phyloP scores from a whole-genome alignment of 2,888 invertebrate genomes.

The Chironomus riparius region DNA sequence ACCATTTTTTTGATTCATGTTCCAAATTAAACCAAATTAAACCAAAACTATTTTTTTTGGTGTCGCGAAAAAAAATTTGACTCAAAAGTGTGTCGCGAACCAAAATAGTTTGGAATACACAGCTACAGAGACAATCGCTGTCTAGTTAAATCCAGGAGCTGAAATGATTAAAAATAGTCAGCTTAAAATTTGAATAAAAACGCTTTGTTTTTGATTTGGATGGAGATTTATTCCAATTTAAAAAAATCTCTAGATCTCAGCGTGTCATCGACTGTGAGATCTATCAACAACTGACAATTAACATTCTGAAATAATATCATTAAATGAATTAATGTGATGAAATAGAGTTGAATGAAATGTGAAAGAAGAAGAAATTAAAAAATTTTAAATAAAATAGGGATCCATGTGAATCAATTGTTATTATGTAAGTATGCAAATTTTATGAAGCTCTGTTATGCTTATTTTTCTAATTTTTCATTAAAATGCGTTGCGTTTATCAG shows the following conservation, averaged over 20 bases:
- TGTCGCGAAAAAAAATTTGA: too few relatives aligned
- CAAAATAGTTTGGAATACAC: too few relatives aligned
- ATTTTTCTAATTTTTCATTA: background rate
- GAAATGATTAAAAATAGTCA: too few relatives aligned
- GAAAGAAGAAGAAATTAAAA: background rate
- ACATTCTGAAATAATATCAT: background rate
- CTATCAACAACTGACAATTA: background rate
- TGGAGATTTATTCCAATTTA: background rate
- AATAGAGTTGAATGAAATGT: too few relatives aligned
- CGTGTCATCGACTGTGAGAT: background rate
- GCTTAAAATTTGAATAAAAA: too few relatives aligned
- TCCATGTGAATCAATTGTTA: background rate
- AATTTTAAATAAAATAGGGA: background rate
- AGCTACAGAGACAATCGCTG: too few relatives aligned
- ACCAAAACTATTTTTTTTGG: too few relatives aligned
- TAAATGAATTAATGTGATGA: too few relatives aligned
- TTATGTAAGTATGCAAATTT: background rate
- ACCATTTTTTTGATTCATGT: too few relatives aligned
- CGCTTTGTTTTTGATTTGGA: background rate
- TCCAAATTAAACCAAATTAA: too few relatives aligned
- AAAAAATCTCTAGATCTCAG: background rate
- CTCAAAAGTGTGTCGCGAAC: too few relatives aligned
- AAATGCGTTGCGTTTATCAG: background rate
- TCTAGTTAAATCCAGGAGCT: too few relatives aligned
- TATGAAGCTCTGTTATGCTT: background rate